Conservation (phyloP, 92 coral and sea anemone genomes). For the Palythoa heliodiscus region DNA sequence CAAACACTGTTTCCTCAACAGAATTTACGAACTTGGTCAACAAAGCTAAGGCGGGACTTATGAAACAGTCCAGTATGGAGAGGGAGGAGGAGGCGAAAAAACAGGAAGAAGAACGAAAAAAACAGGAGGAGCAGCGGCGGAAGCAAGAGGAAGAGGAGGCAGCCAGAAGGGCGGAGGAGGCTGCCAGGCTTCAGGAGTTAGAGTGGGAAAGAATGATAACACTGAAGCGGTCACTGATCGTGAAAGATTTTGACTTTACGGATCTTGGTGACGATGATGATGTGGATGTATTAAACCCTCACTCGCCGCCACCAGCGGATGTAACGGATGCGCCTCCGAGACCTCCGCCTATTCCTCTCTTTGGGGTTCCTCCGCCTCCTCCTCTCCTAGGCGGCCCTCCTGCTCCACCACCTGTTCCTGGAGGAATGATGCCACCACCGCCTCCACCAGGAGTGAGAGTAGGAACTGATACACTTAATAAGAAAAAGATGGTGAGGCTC, state of each 20-base stretch:
- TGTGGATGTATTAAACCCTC: constrained; percentile 67
- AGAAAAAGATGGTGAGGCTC: constrained; percentile 92
- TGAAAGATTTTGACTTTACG: constrained; percentile 95
- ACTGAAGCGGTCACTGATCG: constrained; percentile 88
- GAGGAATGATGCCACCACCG: constrained; percentile 79
- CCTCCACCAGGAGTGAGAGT: constrained; percentile 82
- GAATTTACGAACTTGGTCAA: constrained; percentile 73
- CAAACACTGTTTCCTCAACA: constrained; percentile 53
- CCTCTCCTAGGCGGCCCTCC: constrained; percentile 70
- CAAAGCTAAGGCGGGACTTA: constrained; percentile 68
- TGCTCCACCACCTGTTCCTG: constrained; percentile 91
- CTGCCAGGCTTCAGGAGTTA: constrained; percentile 80
- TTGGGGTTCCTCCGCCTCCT: constrained; percentile 68
- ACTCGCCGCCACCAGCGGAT: constrained; percentile 55
- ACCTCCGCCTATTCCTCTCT: constrained; percentile 59
- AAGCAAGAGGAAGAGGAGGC: constrained; percentile 82
- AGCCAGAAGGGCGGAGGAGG: constrained; percentile 89
- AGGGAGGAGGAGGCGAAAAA: constrained; percentile 57
- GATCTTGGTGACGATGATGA: constrained; percentile 91
- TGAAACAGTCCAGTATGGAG: constrained; percentile 58
- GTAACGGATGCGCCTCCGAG: constrained; percentile 75
- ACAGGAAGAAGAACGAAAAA: constrained; percentile 69
- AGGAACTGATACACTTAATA: constrained; percentile 47
- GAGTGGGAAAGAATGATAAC: constrained; percentile 98
- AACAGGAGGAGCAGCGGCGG: constrained; percentile 76